Evolutionary conservation across 2,797 vertebrate genomes (phyloP), one percentile per base, ranked within the genome.

Genomic region (Amblyopsis hoosieri): DNA sequence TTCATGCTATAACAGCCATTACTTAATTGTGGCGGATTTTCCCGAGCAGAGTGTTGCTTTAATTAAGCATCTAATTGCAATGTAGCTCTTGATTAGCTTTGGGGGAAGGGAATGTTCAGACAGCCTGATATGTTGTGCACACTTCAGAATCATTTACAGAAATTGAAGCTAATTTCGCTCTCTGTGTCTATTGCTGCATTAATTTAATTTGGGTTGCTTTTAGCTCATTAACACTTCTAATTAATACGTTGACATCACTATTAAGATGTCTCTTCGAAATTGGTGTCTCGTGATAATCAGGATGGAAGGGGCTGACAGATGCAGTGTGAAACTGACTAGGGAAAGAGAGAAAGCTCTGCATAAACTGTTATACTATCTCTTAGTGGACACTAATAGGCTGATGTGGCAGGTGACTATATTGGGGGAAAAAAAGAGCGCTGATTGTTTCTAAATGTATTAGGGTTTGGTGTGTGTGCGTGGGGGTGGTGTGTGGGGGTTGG

Each of bases 141-240:
- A 98, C 96, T 98, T 98, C 97, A 98, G 95, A 98, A 95, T 97
- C 97, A 98, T 99, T 99, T 98, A 98, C 96, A 97, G 97, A 97
- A 99, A 98, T 98, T 97, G 97, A 96, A 98, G 97, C 97, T 98
- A 99, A 99, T 98, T 99, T 97, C 94, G 93, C 95, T 99, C 96
- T 97, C 97, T 96, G 95, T 92, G 94, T 97, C 97, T 98, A 97
- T 96, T 95, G 96, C 96, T 94, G 95, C 95, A 99, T 98, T 99
- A 99, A 99, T 99, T 99, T 99, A 99, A 99, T 99, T 99, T 99
- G 96, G 95, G 95, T 95, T 98, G 95, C 97, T 98, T 99, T 98
- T 99, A 98, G 97, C 97, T 98, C 97, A 99, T 99, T 99, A 99
- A 99, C 97, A 99, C 97, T 95, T 99, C 97, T 99, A 99, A 99